Percentiles rank a stretch among this genome's conserved stretches.
Evolutionary conservation across 1,140 invertebrate species (phyloP).

Genomic region (Portunus trituberculatus): DNA sequence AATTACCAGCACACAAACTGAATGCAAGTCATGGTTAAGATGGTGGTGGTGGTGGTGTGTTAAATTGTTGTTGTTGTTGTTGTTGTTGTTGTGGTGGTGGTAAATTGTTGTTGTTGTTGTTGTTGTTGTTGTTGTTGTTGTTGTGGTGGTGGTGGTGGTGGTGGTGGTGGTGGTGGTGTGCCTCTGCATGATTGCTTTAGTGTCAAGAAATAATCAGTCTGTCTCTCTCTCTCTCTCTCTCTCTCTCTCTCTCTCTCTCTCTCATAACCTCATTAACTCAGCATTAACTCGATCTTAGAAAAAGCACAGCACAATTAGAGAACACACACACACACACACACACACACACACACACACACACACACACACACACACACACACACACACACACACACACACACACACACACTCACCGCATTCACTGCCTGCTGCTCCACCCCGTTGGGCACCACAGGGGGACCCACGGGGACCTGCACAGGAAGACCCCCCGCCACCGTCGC

Average conservation of each 20-base stretch:
- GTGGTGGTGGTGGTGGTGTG: not conserved
- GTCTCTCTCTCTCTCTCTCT: conserved; percentile 35
- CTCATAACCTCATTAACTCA: not conserved
- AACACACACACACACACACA: not conserved
- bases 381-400: conserved; percentile 6
- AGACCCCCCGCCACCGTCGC: conserved; percentile 82
- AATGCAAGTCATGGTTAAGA: not conserved
- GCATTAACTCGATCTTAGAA: not conserved
- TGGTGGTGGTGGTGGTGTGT: conserved; percentile 14
- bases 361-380: conserved; percentile 39
- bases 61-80: not conserved
- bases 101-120: not conserved
- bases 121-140: not conserved
- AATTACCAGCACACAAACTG: no score
- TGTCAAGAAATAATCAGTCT: not conserved
- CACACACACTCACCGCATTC: conserved; percentile 79
- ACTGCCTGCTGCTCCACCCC: conserved; percentile 82
- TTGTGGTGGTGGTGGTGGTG: not conserved
- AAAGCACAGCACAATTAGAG: no score
- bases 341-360: conserved; percentile 29
- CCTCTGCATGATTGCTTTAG: no score
- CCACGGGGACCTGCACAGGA: conserved; percentile 80
- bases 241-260: conserved; percentile 45
- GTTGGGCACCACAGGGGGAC: conserved; percentile 80
- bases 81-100: not conserved